Evolutionary conservation across 1,140 invertebrate species (phyloP).

Genomic region (Vanessa tameamea): DNA sequence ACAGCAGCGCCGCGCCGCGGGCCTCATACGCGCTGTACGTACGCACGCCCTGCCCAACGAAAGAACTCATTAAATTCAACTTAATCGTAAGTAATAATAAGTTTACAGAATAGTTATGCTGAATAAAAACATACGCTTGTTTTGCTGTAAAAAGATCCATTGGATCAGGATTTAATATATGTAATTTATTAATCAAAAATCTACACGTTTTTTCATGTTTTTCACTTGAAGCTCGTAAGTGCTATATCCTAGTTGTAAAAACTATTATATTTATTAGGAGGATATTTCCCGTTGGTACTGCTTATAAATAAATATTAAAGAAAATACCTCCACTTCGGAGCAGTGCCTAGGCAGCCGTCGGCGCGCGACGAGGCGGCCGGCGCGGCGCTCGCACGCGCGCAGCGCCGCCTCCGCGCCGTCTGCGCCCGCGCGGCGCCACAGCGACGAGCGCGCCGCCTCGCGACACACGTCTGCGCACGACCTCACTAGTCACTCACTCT

Average conservation of each 20-base stretch:
- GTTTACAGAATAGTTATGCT: too few species aligned
- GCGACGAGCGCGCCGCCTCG: constrained; percentile 53
- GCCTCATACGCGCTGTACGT: constrained; percentile 81
- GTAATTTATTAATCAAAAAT: too few species aligned
- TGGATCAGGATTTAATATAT: too few species aligned
- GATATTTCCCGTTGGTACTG: too few species aligned
- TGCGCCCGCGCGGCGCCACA: constrained; percentile 46
- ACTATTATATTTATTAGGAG: too few species aligned
- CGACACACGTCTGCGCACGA: constrained; percentile 59
- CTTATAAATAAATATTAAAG: too few species aligned
- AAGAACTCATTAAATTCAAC: not conserved
- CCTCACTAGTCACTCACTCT: not conserved
- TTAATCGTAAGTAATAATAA: too few species aligned
- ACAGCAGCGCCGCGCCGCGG: constrained; percentile 84
- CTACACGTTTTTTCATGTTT: too few species aligned
- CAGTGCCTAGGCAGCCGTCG: constrained; percentile 86
- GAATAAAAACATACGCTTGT: too few species aligned
- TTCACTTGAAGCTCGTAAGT: too few species aligned
- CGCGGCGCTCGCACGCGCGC: constrained; percentile 83
- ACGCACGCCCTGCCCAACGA: constrained; percentile 81
- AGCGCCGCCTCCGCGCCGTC: constrained; percentile 81
- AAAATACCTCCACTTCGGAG: constrained; percentile 83
- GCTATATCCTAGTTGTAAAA: too few species aligned
- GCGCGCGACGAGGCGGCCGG: constrained; percentile 67
- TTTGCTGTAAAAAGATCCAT: too few species aligned